Base-by-base conservation (phyloP, 2,888 invertebrate species). In the Cheilosia pagana region DNA sequence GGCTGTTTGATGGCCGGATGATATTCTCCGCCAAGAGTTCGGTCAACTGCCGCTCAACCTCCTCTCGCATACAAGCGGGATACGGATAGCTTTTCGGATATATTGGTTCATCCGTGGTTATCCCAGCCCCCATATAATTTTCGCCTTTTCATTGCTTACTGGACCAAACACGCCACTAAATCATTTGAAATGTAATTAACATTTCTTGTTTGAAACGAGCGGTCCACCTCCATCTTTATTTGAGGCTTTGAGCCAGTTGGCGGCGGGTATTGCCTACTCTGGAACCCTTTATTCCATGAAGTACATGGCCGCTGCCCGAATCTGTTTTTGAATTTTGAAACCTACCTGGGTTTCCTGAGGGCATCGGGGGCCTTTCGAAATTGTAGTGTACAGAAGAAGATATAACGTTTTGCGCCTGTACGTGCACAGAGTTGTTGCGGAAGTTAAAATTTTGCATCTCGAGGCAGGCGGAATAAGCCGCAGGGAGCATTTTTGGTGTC, bases 221-320 rank as follows among this genome's bases (percentile, higher is more conserved):
- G 16, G 12, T 60, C 57, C 4, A 72, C 6, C 25, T 74, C 39
- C 45, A 63, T 55, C 31, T 74, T 63, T 23, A 72, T 28, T 62
- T 62, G 31, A 35, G 45, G 62, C 16, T 63, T 74, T 3, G 55
- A 45, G 62, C 19, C 45, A 1, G 25, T 55, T 23, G 63, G 63
- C 8, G 39, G 43, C 14, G 53, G 70, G 14, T 21, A 19, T 25
- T 23, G 25, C 12, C 25, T 4, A n/a, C 25, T 23, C 2, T 50
- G 48, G 59, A 19, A 59, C 3, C 57, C 48, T 19, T 21, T 23
- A 10, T 12, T 50, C 35, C 70, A 57, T 1, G 39, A 12, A 3
- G 55, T 7, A 21, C 48, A n/a, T 48, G 28, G 31, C 45, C 23
- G 14, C 14, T 55, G 57, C 1, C 67, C 31, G n/a, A 43, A 41